These are phyloP conservation scores for Meloidogyne hapla DNA, from an alignment of 1,140 invertebrate species.

Conservation along the genomic window DNA sequence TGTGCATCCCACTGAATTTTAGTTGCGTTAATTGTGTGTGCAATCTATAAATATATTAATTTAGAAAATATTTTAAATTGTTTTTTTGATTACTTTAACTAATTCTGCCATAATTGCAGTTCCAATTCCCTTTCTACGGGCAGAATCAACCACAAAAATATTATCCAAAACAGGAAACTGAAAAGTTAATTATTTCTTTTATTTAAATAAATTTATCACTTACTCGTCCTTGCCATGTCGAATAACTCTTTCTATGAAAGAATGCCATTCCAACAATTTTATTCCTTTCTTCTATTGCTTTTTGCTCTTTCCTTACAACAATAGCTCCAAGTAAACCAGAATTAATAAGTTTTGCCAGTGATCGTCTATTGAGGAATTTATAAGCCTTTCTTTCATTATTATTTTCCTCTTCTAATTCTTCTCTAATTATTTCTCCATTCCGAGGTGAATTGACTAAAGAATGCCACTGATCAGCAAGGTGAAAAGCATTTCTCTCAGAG, in stretches of 20 bases:
- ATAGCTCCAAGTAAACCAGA: conserved; percentile 21
- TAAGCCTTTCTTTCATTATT: neutral
- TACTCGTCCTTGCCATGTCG: conserved; percentile 25
- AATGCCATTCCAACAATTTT: conserved; percentile 18
- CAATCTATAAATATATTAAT: neutral
- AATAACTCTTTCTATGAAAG: conserved; percentile 23
- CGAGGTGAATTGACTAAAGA: neutral
- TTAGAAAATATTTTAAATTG: neutral
- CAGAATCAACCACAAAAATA: conserved; percentile 1
- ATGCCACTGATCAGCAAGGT: conserved; percentile 1
- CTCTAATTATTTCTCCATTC: neutral
- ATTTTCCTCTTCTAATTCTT: conserved; percentile 14
- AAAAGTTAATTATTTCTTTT: neutral
- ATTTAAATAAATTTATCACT: neutral
- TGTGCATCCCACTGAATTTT: conserved; percentile 10
- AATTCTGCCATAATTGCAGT: conserved; percentile 30
- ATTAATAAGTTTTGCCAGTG: neutral
- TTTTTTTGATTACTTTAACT: neutral
- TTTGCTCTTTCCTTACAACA: neutral
- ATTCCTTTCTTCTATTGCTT: neutral
- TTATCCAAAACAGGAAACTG: conserved; percentile 16
- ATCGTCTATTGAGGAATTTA: neutral
- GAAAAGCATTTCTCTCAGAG: neutral
- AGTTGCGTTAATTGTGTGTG: neutral
- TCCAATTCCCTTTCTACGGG: conserved; percentile 5